Conservation (phyloP, 92 coral and sea anemone genomes). For the Siderastrea siderea region DNA sequence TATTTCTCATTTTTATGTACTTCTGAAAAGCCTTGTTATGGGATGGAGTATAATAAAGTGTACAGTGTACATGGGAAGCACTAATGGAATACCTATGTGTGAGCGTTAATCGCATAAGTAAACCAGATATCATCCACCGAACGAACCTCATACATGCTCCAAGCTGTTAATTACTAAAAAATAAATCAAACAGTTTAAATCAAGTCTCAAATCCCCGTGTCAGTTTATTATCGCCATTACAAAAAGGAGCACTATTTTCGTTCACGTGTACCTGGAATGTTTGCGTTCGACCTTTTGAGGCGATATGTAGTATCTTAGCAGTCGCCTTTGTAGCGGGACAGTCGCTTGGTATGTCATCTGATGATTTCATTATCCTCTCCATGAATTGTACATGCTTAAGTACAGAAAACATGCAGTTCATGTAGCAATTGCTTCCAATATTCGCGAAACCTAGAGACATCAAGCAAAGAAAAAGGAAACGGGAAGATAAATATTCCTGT, state of each 20-base stretch:
- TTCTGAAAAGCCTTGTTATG: no score
- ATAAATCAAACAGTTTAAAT: no score
- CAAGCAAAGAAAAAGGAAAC: neutral
- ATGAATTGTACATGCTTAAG: neutral
- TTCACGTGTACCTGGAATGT: neutral
- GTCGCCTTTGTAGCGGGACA: neutral
- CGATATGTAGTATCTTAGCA: neutral
- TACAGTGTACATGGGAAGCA: no score
- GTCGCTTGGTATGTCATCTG: neutral
- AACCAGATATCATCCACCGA: no score
- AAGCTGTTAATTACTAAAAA: no score
- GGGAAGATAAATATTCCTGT: neutral
- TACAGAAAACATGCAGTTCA: neutral
- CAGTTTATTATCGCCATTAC: neutral
- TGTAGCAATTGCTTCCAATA: neutral
- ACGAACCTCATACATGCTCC: no score
- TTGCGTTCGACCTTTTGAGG: neutral
- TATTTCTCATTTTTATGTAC: no score
- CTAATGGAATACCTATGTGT: no score
- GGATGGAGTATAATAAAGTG: no score
- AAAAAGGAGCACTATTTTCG: neutral
- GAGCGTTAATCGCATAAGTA: no score
- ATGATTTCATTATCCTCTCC: neutral
- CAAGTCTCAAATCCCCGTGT: no score
- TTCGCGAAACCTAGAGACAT: neutral